Conservation (phyloP, 1,140 invertebrate species). For the Drusus annulatus region DNA sequence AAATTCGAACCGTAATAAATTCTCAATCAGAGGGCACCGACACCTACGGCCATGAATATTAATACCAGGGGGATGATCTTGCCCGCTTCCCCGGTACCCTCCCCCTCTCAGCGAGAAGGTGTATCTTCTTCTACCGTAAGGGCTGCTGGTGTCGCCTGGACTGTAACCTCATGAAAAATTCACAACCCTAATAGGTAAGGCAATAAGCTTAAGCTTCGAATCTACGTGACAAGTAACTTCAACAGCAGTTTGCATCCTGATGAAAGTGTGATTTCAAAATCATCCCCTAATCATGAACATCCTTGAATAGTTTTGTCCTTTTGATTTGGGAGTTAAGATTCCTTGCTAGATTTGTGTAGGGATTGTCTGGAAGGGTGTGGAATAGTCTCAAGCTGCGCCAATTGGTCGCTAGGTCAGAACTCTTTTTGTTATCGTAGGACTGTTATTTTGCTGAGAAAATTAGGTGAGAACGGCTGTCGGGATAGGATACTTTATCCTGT, state of each 20-base stretch:
- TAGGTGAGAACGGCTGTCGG: background rate
- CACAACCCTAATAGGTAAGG: conserved; percentile 17
- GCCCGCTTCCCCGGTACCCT: too few species aligned
- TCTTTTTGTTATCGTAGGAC: background rate
- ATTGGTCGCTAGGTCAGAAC: background rate
- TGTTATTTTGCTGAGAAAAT: background rate
- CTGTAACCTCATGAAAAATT: conserved; percentile 7
- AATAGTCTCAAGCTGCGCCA: background rate
- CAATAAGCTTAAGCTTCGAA: background rate
- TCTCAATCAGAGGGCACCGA: background rate
- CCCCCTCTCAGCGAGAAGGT: too few species aligned
- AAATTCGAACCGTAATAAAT: conserved; percentile 2
- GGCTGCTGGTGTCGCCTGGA: background rate
- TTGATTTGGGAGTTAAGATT: too few species aligned
- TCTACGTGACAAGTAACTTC: background rate
- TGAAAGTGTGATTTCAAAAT: too few species aligned
- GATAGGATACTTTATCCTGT: background rate
- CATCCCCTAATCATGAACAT: too few species aligned
- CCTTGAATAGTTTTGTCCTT: too few species aligned
- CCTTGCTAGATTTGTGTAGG: background rate
- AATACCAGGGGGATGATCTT: background rate
- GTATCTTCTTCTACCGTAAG: background rate
- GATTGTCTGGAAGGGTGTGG: background rate
- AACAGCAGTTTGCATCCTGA: background rate
- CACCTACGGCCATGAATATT: conserved; percentile 21